Evolutionary conservation across 2,113 vertebrate species (phyloP).

Genomic region (Sylvia atricapilla): DNA sequence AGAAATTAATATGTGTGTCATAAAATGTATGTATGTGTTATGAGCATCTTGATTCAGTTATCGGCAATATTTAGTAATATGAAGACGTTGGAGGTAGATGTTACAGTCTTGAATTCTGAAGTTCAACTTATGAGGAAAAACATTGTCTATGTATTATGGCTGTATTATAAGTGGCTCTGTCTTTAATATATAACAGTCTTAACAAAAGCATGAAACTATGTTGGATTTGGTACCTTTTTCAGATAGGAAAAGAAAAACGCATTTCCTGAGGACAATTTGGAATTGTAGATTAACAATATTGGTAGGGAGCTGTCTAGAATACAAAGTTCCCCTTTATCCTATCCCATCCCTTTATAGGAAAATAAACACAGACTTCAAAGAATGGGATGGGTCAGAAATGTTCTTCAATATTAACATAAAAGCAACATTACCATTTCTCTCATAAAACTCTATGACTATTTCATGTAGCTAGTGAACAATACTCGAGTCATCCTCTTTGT

Average conservation of each 20-base stretch:
- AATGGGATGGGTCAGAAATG: neutral
- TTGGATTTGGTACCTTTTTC: neutral
- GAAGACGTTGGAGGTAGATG: neutral
- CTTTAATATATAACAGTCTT: neutral
- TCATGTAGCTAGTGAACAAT: neutral
- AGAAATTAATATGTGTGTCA: neutral
- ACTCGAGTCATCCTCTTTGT: neutral
- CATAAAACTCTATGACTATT: neutral
- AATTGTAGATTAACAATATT: neutral
- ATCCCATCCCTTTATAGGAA: neutral
- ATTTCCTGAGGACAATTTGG: neutral
- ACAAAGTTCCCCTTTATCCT: neutral
- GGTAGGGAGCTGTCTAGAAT: neutral
- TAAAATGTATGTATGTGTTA: neutral
- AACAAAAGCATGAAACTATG: neutral
- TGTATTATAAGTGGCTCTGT: neutral
- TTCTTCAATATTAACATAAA: neutral
- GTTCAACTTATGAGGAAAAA: neutral
- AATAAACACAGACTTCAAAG: neutral
- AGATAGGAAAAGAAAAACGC: neutral
- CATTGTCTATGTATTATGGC: neutral
- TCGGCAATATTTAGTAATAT: neutral
- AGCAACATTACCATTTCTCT: fast-evolving
- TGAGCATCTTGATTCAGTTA: neutral
- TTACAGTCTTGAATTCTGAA: neutral